Conservation (phyloP, 2,888 invertebrate species). For the Eupithecia subumbrata region DNA sequence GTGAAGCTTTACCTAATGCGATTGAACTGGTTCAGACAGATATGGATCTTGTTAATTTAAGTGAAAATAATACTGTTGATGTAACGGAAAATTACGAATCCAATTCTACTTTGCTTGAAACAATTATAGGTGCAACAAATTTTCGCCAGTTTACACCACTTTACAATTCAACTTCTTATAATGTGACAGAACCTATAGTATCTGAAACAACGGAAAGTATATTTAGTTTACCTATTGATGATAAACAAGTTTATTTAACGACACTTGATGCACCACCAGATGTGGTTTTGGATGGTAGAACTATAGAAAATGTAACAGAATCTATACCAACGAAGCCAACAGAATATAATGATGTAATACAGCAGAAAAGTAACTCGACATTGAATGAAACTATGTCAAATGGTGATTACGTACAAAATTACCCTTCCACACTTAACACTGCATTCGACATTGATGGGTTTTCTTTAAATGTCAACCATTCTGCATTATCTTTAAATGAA, state of each 20-base stretch:
- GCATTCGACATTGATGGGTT: not conserved
- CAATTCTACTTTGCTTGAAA: constrained; percentile 12
- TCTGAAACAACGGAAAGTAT: constrained; percentile 1
- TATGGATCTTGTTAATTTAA: not conserved
- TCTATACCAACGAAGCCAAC: not conserved
- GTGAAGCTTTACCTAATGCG: not conserved
- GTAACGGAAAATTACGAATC: constrained; percentile 4
- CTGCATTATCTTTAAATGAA: not conserved
- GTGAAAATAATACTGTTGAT: not conserved
- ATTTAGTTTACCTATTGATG: not conserved
- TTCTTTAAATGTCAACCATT: not conserved
- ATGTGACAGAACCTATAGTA: constrained; percentile 8
- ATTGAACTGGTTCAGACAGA: not conserved
- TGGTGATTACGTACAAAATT: not conserved
- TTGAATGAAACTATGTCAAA: not conserved
- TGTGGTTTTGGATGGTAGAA: not conserved
- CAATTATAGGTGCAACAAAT: constrained; percentile 1
- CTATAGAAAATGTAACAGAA: constrained; percentile 1
- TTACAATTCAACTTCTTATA: not conserved
- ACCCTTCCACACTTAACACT: not conserved
- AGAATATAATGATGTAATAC: not conserved
- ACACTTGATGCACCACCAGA: not conserved
- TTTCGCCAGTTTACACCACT: not conserved
- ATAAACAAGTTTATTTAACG: not conserved
- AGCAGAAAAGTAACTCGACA: not conserved